Evolutionary conservation across 2,113 vertebrate species (phyloP), one percentile per base, ranked within the genome.

Genomic region (Notarius quadriscutis): DNA sequence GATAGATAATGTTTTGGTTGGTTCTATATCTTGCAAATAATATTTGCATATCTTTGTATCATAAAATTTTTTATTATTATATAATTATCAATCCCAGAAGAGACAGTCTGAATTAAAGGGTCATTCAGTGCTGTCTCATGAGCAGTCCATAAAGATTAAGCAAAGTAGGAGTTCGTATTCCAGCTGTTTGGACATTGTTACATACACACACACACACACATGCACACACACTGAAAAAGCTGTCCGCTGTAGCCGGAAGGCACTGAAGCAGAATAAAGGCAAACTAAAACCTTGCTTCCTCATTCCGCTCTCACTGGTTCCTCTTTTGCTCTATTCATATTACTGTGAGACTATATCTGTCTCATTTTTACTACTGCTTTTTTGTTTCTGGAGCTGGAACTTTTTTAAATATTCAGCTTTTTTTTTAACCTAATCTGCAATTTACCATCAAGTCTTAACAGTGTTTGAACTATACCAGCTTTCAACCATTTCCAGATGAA

Each of bases 281-380:
- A 74, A 85, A 85, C 53, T 72, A 12, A 62, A 84, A 78, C n/a
- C 41, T 34, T 79, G 62, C 81, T 89, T 89, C 88, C 85, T 89
- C 88, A 84, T 89, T 86, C 74, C 14, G 34, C n/a, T 71, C 58
- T 74, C 14, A 30, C 65, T 62, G 75, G 67, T 88, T 86, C 87
- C 84, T 72, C 87, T 81, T 84, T 84, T 83, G 14, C 79, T 69
- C 83, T 53, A 25, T 65, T 84, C 86, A 58, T 78, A 87, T 84
- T 84, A 87, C 30, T 48, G 50, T 30, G 62, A 20, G 3, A 17
- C 58, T 78, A 81, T 67, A 78, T 81, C 55, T 27, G 55, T n/a
- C 58, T 20, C 17, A 12, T 30, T 53, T 51, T 7, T 62, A 53
- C 63, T 84, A 84, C 65, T 84, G 51, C 83, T 81, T 86, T 86